Conservation (phyloP, 2,888 invertebrate species). For the Caradrina kadenii region DNA sequence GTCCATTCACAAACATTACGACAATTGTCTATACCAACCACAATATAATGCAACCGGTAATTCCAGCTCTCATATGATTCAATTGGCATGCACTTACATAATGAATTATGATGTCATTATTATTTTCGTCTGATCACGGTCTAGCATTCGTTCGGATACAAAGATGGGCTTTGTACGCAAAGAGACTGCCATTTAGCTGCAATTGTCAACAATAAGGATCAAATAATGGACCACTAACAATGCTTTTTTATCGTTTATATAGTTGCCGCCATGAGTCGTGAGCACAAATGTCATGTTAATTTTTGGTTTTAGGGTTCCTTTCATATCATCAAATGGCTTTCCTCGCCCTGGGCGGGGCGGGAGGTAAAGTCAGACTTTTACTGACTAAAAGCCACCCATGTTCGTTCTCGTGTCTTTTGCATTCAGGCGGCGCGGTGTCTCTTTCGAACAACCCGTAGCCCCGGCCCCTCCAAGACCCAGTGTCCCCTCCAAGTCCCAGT, state of each 20-base stretch:
- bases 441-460: too few relatives aligned
- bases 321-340: too few relatives aligned
- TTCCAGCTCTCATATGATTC: conserved; percentile 43
- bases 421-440: too few relatives aligned
- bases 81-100: conserved; percentile 52
- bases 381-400: too few relatives aligned
- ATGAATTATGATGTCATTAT: conserved; percentile 52
- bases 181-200: background rate
- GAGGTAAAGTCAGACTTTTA: too few relatives aligned
- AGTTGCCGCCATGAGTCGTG: too few relatives aligned
- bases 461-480: too few relatives aligned
- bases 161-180: background rate
- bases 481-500: too few relatives aligned
- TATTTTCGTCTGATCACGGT: conserved; percentile 34
- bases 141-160: conserved; percentile 24
- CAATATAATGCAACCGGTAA: conserved; percentile 35
- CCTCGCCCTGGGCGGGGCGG: too few relatives aligned
- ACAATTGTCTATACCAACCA: conserved; percentile 17
- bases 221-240: background rate
- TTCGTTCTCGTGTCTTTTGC: too few relatives aligned
- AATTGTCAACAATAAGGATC: background rate
- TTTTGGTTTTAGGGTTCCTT: too few relatives aligned
- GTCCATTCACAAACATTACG: conserved; percentile 28
- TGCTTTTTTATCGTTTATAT: background rate
- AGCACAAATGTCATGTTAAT: too few relatives aligned